Evolutionary conservation across 1,140 invertebrate genomes (phyloP), one percentile per base, ranked within the genome.

Genomic region (Drosophila erecta): DNA sequence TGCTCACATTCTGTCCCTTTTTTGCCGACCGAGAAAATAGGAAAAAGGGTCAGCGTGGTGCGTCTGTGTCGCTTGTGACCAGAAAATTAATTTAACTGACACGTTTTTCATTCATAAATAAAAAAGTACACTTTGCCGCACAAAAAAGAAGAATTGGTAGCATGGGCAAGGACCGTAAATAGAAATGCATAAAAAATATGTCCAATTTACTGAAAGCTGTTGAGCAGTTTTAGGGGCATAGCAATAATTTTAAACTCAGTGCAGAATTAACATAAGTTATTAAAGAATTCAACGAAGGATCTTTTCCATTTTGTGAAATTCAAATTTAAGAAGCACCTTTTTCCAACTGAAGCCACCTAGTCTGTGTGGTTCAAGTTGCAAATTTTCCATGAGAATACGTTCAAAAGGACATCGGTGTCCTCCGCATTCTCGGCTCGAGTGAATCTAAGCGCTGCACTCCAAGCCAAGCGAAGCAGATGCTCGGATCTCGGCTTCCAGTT

Each of bases 371-470:
- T 73, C 69, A 72, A 72, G 69, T 72, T 72, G 69, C 67, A 72
- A 72, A 60, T 72, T 72, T 72, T 72, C 69, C 69, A 73, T 72
- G 51, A 72, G 69, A 72, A 72, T 72, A 72, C 69, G 55, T 66
- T 66, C 69, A 72, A 72, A 72, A 72, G 69, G 66, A 72, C 69
- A 72, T 72, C 69, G 69, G 71, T 58, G 69, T 59, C 44, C 65
- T 72, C 30, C 27, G 66, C 49, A 55, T 55, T 50, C 73, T 46
- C 61, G 41, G 53, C 53, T 61, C 74, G 69, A 79, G 77, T 79
- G 77, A 75, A 79, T 79, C 70, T 79, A 55, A 79, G 77, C 77
- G 56, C 51, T 64, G 62, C 77, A 79, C 77, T 79, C 66, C n/a
- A 74, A 30, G 58, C 33, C 61, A 62, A 79, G 70, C 69, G 56